Evolutionary conservation across 2,888 invertebrate species (phyloP).

Genomic region (Smittia sp.): DNA sequence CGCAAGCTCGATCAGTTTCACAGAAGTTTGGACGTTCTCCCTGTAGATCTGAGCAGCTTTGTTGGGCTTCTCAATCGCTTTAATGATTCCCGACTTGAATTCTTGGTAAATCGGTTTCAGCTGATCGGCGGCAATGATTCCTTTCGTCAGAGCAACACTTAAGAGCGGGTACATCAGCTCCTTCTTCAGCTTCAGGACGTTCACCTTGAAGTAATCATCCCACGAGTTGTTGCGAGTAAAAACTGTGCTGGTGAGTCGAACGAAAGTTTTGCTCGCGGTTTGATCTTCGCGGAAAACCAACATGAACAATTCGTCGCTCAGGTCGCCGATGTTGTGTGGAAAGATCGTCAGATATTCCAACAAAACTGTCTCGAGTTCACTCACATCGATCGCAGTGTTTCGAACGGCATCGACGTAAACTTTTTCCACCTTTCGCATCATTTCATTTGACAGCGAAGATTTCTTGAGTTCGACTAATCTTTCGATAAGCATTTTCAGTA

Average conservation of each 20-base stretch:
- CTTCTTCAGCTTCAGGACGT: slow-evolving; percentile 53
- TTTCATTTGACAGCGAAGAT: background rate
- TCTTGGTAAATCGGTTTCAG: slow-evolving; percentile 55
- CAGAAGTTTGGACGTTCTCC: slow-evolving; percentile 60
- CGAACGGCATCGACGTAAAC: slow-evolving; percentile 18
- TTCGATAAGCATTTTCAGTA: background rate
- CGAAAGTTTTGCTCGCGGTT: slow-evolving; percentile 57
- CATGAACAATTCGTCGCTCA: slow-evolving; percentile 58
- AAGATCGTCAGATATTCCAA: slow-evolving; percentile 60
- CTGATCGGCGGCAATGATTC: slow-evolving; percentile 44
- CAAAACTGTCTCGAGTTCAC: slow-evolving; percentile 58
- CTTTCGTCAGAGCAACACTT: slow-evolving; percentile 55
- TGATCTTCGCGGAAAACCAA: slow-evolving; percentile 55
- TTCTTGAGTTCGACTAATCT: background rate
- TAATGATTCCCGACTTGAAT: slow-evolving; percentile 62
- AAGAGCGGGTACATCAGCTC: slow-evolving; percentile 65
- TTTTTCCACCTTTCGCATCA: slow-evolving; percentile 43
- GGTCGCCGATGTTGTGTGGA: slow-evolving; percentile 58
- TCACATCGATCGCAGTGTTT: slow-evolving; percentile 52
- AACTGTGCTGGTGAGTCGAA: slow-evolving; percentile 60
- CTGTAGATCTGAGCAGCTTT: slow-evolving; percentile 66
- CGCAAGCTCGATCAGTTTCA: slow-evolving; percentile 59
- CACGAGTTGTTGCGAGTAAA: slow-evolving; percentile 57
- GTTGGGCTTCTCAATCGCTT: slow-evolving; percentile 66
- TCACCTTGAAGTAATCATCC: slow-evolving; percentile 55